Conservation (phyloP, 2,888 invertebrate genomes). For the Drosophila diplacantha region DNA sequence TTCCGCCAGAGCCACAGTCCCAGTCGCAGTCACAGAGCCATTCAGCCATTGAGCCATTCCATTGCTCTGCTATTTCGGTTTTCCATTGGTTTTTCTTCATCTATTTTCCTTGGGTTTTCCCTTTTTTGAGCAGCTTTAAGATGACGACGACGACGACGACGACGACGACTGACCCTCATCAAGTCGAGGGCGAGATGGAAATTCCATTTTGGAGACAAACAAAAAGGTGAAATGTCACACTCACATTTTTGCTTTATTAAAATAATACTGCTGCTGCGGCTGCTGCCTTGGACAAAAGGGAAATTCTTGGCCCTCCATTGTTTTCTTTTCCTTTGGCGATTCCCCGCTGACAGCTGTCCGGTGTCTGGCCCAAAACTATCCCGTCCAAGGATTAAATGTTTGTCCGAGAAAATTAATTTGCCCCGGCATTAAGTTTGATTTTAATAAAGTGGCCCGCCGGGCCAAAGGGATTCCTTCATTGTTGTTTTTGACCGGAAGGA, state of each 20-base stretch:
- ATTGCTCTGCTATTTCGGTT: constrained; percentile 25
- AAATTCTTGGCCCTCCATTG: constrained; percentile 17
- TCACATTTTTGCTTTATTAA: constrained; percentile 65
- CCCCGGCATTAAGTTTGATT: constrained; percentile 63
- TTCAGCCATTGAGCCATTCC: constrained; percentile 24
- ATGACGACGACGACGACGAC: neutral
- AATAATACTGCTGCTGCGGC: constrained; percentile 45
- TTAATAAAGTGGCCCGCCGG: constrained; percentile 63
- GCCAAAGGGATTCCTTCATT: constrained; percentile 29
- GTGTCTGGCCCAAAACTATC: constrained; percentile 29
- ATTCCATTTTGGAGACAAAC: constrained; percentile 25
- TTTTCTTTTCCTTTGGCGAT: constrained; percentile 5
- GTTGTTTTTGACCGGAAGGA: constrained; percentile 16
- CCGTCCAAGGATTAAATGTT: constrained; percentile 56
- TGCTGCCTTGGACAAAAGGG: constrained; percentile 6
- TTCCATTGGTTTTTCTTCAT: constrained; percentile 11
- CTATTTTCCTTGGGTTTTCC: constrained; percentile 1
- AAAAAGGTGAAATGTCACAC: constrained; percentile 67
- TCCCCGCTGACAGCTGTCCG: constrained; percentile 56
- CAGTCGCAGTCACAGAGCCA: constrained; percentile 9
- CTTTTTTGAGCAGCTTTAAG: constrained; percentile 29
- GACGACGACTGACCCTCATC: constrained; percentile 56
- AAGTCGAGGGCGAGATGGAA: constrained; percentile 34
- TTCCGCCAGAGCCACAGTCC: constrained; percentile 49
- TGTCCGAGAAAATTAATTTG: constrained; percentile 64